A percentile compares a stretch with the other conserved stretches of the same genome.
Conservation (phyloP, 2,113 vertebrate genomes). For the Murina feae region DNA sequence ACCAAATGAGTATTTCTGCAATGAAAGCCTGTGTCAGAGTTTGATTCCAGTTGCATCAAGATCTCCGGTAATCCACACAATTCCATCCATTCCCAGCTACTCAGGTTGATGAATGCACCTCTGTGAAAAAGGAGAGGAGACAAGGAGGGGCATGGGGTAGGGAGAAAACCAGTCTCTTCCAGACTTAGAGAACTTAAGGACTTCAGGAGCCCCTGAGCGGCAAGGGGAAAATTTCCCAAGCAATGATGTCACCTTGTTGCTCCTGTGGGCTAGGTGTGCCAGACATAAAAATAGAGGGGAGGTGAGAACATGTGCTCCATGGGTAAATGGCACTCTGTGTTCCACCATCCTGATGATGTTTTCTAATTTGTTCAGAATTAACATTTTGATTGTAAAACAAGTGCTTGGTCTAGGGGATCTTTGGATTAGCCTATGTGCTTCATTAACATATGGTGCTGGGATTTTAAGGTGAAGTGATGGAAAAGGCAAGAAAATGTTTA, state of each 20-base stretch:
- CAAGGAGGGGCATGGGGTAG: neutral
- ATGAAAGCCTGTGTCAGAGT: neutral
- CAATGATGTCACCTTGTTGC: conserved; percentile 31
- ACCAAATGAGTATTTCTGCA: neutral
- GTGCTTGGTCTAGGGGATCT: conserved; percentile 23
- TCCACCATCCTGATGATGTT: neutral
- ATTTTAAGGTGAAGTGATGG: conserved; percentile 34
- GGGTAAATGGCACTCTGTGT: neutral
- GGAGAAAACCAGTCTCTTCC: neutral
- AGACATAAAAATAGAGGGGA: conserved; percentile 47
- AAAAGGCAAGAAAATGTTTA: neutral
- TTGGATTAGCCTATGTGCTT: neutral
- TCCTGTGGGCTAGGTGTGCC: conserved; percentile 21
- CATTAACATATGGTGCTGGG: neutral
- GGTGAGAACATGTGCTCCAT: neutral
- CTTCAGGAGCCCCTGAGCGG: conserved; percentile 21
- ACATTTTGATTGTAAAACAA: conserved; percentile 58
- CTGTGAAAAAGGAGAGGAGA: neutral
- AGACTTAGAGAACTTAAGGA: neutral
- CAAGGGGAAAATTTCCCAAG: neutral
- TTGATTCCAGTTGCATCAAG: neutral
- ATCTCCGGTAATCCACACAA: neutral
- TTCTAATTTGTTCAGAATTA: conserved; percentile 43
- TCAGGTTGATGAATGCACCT: neutral
- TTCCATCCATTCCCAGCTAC: neutral